Evolutionary conservation across 2,113 vertebrate species (phyloP).

Genomic region (Nansenia antarctica): DNA sequence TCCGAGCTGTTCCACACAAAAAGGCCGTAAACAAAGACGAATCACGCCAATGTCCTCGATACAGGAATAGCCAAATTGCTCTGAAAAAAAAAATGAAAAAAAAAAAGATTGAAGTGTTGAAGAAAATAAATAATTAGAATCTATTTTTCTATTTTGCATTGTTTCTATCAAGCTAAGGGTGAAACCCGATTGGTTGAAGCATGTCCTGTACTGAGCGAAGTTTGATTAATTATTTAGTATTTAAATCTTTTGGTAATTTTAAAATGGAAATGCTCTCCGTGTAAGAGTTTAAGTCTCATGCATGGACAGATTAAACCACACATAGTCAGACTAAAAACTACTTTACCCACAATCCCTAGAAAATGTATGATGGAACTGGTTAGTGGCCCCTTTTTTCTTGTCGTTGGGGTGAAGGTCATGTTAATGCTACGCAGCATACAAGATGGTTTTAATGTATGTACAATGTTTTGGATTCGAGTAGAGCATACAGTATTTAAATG

Average conservation of each 20-base stretch:
- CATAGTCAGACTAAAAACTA: conserved; percentile 18
- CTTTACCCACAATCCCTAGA: background rate
- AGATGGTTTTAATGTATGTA: conserved; percentile 22
- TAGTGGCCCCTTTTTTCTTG: conserved; percentile 20
- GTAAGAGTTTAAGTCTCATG: conserved; percentile 40
- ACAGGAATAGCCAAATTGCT: conserved; percentile 45
- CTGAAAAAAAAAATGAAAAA: conserved; percentile 16
- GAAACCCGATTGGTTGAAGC: conserved; percentile 54
- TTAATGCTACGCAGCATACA: conserved; percentile 18
- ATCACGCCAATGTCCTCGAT: conserved; percentile 52
- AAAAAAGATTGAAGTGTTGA: conserved; percentile 30
- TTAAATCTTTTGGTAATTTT: no score
- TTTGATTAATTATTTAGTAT: no score
- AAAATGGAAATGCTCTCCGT: no score
- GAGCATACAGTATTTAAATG: conserved; percentile 3
- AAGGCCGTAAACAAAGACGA: conserved; percentile 47
- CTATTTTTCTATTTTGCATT: conserved; percentile 72
- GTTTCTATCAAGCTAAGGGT: conserved; percentile 50
- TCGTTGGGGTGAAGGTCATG: conserved; percentile 1
- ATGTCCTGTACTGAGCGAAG: conserved; percentile 39
- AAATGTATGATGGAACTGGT: conserved; percentile 13
- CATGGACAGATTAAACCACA: conserved; percentile 42
- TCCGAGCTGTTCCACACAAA: conserved; percentile 1
- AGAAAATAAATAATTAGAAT: no score
- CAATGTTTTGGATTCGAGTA: conserved; percentile 21